Conservation (phyloP, 2,113 vertebrate genomes). For the Trematomus loennbergii region DNA sequence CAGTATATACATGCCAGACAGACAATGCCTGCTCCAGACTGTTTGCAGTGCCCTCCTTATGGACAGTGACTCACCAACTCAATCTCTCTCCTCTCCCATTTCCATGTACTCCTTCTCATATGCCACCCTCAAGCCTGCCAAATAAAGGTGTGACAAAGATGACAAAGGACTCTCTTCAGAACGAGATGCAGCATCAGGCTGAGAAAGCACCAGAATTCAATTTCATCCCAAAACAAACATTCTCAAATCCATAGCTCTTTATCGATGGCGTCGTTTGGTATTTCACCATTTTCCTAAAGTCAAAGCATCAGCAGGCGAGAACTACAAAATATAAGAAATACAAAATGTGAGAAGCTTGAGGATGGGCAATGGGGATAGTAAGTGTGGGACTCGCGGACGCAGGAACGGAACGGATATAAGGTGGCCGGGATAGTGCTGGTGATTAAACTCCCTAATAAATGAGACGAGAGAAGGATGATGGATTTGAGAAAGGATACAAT, state of each 20-base stretch:
- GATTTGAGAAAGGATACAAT: constrained; percentile 19
- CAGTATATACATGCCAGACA: constrained; percentile 53
- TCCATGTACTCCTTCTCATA: constrained; percentile 45
- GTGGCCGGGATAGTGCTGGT: constrained; percentile 3
- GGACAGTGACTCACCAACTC: constrained; percentile 73
- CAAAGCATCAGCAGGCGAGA: constrained; percentile 7
- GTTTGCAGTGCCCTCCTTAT: constrained; percentile 69
- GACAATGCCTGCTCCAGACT: constrained; percentile 62
- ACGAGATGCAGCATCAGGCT: constrained; percentile 36
- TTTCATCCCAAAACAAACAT: constrained; percentile 64
- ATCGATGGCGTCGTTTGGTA: constrained; percentile 47
- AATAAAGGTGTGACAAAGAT: constrained; percentile 72
- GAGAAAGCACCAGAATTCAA: constrained; percentile 54
- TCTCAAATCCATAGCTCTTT: constrained; percentile 42
- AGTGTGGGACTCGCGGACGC: background rate
- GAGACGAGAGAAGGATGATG: constrained; percentile 27
- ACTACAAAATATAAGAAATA: constrained; percentile 27
- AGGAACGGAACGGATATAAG: background rate
- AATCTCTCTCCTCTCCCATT: constrained; percentile 56
- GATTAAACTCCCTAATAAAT: constrained; percentile 28
- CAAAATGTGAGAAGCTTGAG: constrained; percentile 5
- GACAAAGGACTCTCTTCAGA: constrained; percentile 52
- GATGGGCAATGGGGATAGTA: background rate
- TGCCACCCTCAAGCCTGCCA: constrained; percentile 56
- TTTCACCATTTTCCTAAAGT: constrained; percentile 27